These are phyloP conservation scores for Orestias chungarensis DNA, from an alignment of 2,797 vertebrate genomes.

Conservation along the genomic window DNA sequence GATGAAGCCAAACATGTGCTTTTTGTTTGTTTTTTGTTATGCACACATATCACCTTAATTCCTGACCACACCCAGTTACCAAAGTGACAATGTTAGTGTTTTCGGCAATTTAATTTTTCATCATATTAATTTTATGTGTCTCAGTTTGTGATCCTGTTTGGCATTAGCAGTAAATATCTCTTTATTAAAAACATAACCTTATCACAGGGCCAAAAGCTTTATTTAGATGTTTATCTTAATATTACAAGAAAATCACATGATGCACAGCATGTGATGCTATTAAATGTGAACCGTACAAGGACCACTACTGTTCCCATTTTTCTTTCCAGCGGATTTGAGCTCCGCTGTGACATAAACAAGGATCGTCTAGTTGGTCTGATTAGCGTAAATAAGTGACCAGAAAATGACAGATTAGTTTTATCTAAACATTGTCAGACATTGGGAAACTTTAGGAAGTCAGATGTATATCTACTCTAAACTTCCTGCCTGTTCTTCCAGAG, in stretches of 20 bases:
- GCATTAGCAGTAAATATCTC: not conserved
- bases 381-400: not conserved
- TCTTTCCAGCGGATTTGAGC: slow-evolving; percentile 23
- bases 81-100: not conserved
- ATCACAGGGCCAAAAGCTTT: slow-evolving; percentile 30
- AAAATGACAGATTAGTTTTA: not conserved
- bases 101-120: not conserved
- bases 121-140: not conserved
- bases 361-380: not conserved
- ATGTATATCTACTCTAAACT: not conserved
- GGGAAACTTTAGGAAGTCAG: slow-evolving; percentile 7
- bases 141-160: not conserved
- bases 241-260: slow-evolving; percentile 64
- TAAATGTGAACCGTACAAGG: slow-evolving; percentile 53
- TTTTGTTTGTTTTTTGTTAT: no score
- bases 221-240: slow-evolving; percentile 46
- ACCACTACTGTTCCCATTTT: slow-evolving; percentile 46
- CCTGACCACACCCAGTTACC: not conserved
- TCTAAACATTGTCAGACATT: not conserved
- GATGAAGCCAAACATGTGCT: no score
- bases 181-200: not conserved
- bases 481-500: not conserved
- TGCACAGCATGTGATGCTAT: slow-evolving; percentile 65
- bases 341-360: slow-evolving; percentile 20
- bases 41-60: not conserved